These are phyloP conservation scores for Blastobasis lacticolella DNA, from an alignment of 2,888 invertebrate species.

Conservation along the genomic window DNA sequence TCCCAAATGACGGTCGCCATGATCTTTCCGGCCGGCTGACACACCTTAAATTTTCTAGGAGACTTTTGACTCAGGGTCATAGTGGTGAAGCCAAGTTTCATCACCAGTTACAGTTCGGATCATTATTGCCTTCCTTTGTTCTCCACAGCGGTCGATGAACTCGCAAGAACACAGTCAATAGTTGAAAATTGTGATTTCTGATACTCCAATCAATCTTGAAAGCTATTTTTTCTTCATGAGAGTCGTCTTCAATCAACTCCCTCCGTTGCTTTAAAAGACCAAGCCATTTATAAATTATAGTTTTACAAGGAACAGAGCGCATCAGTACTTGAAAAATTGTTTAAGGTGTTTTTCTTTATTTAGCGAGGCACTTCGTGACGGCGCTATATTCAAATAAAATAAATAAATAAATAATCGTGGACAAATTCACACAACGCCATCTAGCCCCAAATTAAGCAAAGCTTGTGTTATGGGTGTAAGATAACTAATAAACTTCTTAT, in stretches of 20 bases:
- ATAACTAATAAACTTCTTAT: too few relatives aligned
- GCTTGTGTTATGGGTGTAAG: too few relatives aligned
- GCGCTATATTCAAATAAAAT: too few relatives aligned
- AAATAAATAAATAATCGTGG: too few relatives aligned
- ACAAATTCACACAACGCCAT: too few relatives aligned
- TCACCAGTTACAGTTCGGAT: constrained; percentile 11
- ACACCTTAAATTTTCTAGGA: constrained; percentile 17
- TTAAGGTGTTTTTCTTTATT: too few relatives aligned
- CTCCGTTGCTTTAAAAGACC: constrained; percentile 12
- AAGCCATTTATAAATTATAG: too few relatives aligned
- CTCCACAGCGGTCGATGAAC: background rate
- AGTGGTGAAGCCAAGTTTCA: constrained; percentile 16
- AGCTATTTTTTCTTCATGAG: background rate
- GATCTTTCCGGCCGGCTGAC: constrained; percentile 58
- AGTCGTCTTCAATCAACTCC: constrained; percentile 21
- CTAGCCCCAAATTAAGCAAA: too few relatives aligned
- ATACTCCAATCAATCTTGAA: background rate
- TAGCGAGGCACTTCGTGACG: too few relatives aligned
- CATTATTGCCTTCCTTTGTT: background rate
- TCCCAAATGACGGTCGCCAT: constrained; percentile 16
- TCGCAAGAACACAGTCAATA: background rate
- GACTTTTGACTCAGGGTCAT: constrained; percentile 12
- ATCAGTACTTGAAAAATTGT: too few relatives aligned
- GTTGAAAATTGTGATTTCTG: background rate
- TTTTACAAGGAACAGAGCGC: too few relatives aligned